phyloP scores from a whole-genome alignment of 2,113 vertebrate genomes.

The Thymallus thymallus region DNA sequence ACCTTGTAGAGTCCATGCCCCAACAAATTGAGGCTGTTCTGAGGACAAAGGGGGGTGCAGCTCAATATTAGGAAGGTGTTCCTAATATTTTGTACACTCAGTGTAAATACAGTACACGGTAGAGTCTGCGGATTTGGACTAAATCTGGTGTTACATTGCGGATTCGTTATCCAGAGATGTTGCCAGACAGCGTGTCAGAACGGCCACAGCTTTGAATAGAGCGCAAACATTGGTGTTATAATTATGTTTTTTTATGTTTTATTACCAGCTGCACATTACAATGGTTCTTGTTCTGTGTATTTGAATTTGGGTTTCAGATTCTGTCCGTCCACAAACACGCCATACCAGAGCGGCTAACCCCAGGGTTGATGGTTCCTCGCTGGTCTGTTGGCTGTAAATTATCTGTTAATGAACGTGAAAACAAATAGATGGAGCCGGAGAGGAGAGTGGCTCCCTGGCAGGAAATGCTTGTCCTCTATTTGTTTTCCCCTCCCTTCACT shows the following conservation, averaged over 20 bases:
- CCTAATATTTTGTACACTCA: too few species aligned
- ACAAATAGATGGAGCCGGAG: constrained; percentile 54
- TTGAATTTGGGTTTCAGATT: constrained; percentile 38
- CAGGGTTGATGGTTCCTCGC: constrained; percentile 29
- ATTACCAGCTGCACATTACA: constrained; percentile 27
- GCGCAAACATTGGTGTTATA: constrained; percentile 51
- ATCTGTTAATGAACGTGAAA: constrained; percentile 64
- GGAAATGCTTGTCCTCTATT: constrained; percentile 56
- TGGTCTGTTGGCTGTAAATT: constrained; percentile 40
- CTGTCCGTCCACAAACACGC: constrained; percentile 34
- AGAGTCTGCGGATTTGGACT: too few species aligned
- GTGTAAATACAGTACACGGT: too few species aligned
- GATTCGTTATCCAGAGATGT: not conserved
- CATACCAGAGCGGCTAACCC: constrained; percentile 22
- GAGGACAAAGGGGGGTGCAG: too few species aligned
- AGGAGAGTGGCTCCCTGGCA: constrained; percentile 50
- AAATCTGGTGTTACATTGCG: too few species aligned
- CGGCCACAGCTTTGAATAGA: not conserved
- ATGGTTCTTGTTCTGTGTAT: constrained; percentile 41
- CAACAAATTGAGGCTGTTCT: too few species aligned
- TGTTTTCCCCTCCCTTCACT: constrained; percentile 48
- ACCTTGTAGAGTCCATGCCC: too few species aligned
- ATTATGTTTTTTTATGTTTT: constrained; percentile 47
- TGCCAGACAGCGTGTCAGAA: constrained; percentile 10
- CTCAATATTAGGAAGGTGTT: too few species aligned